Evolutionary conservation across 2,888 invertebrate species (phyloP).

Genomic region (Erynnis tages): DNA sequence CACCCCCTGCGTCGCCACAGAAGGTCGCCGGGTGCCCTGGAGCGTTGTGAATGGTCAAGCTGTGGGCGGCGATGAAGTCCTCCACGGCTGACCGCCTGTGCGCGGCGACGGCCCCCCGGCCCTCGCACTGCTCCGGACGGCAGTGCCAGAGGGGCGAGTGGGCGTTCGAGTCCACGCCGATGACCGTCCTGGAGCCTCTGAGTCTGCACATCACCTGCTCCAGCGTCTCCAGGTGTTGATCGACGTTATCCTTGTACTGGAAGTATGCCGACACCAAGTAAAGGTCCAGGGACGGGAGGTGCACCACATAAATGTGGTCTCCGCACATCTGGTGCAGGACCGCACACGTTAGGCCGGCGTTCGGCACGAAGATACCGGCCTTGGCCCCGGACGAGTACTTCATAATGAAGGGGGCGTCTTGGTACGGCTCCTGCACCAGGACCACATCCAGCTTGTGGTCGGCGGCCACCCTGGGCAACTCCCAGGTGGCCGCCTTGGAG

Average conservation of each 20-base stretch:
- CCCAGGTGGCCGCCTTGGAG: no score
- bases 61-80: neutral
- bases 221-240: slow-evolving; percentile 30
- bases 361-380: no score
- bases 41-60: neutral
- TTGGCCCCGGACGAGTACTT: no score
- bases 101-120: neutral
- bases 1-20: slow-evolving; percentile 18
- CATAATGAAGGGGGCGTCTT: no score
- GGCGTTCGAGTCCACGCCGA: slow-evolving; percentile 37
- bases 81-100: neutral
- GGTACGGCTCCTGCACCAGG: no score
- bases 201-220: slow-evolving; percentile 25
- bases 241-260: slow-evolving; percentile 32
- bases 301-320: slow-evolving; percentile 31
- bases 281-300: no score
- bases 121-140: neutral
- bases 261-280: slow-evolving; percentile 35
- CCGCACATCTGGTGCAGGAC: slow-evolving; percentile 30
- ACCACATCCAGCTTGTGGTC: no score
- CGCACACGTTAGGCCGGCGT: slow-evolving; percentile 19
- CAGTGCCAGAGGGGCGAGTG: slow-evolving; percentile 40
- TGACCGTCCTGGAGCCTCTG: slow-evolving; percentile 3
- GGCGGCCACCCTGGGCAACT: no score
- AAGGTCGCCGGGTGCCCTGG: slow-evolving; percentile 21